These are phyloP conservation scores for Platysteira castanea DNA, from an alignment of 2,113 vertebrate species.

Conservation along the genomic window DNA sequence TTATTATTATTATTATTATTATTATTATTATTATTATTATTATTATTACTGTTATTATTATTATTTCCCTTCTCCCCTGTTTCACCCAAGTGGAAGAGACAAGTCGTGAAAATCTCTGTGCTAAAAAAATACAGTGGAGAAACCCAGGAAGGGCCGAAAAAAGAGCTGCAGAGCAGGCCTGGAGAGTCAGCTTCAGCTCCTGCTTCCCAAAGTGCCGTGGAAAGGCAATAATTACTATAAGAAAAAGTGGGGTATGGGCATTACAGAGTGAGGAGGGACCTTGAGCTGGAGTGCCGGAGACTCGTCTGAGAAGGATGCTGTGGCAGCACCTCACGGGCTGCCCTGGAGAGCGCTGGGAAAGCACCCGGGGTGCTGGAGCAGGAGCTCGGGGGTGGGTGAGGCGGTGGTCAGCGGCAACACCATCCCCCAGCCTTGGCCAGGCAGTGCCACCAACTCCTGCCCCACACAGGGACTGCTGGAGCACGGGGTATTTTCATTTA, in stretches of 20 bases:
- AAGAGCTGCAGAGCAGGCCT: background rate
- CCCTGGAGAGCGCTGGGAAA: background rate
- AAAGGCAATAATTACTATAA: background rate
- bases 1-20: constrained; percentile 21
- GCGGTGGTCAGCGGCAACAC: background rate
- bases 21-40: constrained; percentile 45
- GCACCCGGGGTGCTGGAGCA: background rate
- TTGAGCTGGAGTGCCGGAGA: background rate
- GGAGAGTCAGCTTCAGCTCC: background rate
- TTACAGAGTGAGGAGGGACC: background rate
- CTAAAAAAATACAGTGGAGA: background rate
- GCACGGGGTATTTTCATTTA: background rate
- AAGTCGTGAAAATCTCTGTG: constrained; percentile 41
- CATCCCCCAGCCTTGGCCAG: background rate
- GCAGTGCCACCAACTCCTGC: background rate
- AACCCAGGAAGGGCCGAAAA: background rate
- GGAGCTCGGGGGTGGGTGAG: background rate
- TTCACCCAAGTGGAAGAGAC: constrained; percentile 59
- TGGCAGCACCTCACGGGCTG: accelerated
- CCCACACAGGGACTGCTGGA: background rate
- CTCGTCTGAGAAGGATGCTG: background rate
- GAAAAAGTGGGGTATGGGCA: background rate
- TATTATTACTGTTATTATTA: constrained; percentile 27
- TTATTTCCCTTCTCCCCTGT: constrained; percentile 25
- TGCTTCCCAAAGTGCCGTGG: background rate